Percentiles rank a stretch among this genome's conserved stretches.
phyloP scores from a whole-genome alignment of 37 sponge, comb jelly and placozoan species.

The Geodia barretti region DNA sequence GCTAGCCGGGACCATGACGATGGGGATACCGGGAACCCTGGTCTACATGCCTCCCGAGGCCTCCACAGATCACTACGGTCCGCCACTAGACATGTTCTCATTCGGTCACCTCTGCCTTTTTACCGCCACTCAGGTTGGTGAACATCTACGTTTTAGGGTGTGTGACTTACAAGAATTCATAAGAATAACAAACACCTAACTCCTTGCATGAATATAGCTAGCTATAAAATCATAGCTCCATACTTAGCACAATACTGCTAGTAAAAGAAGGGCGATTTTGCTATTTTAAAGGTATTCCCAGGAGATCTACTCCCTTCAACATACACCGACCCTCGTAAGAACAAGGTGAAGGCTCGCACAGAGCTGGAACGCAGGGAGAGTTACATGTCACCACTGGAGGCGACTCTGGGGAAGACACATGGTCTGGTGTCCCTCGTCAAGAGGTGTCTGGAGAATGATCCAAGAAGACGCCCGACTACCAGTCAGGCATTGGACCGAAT shows the following conservation, averaged over 20 bases:
- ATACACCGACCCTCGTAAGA: neutral
- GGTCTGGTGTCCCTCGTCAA: neutral
- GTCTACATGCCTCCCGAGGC: constrained; percentile 23
- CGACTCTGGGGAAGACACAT: neutral
- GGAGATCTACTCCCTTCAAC: too few relatives aligned
- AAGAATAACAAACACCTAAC: too few relatives aligned
- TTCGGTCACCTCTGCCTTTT: constrained; percentile 8
- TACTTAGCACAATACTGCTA: too few relatives aligned
- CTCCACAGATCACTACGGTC: neutral
- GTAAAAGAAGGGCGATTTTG: too few relatives aligned
- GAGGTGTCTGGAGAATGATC: neutral
- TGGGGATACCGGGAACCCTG: constrained; percentile 3
- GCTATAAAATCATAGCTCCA: too few relatives aligned
- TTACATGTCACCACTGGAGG: neutral
- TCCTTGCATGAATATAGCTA: too few relatives aligned
- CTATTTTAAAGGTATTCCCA: too few relatives aligned
- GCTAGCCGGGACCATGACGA: neutral
- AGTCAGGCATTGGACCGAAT: neutral
- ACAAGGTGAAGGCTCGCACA: constrained; percentile 3
- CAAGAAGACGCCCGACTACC: neutral
- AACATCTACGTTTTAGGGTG: too few relatives aligned
- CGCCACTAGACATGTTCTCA: constrained; percentile 11
- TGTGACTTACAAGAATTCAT: too few relatives aligned
- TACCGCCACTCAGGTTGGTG: neutral
- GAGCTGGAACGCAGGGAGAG: constrained; percentile 4